Evolutionary conservation across 1,140 invertebrate genomes (phyloP), one percentile per base, ranked within the genome.

Genomic region (Phymorhynchus buccinoides): DNA sequence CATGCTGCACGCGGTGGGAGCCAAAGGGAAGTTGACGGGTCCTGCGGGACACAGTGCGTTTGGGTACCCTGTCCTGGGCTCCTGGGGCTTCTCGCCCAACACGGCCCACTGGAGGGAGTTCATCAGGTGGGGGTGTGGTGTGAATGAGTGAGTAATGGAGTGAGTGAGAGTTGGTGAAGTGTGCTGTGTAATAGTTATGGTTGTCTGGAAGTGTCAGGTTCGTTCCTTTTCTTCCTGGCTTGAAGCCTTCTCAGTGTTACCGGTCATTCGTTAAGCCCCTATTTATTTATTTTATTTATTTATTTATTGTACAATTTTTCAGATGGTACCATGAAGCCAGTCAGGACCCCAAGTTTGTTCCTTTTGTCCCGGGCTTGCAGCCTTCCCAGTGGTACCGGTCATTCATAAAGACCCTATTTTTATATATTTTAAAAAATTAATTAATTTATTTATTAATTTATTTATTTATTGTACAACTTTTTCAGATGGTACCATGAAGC

Each of bases 11-110:
- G 88, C 85, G 1, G 85, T 86, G 4, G 87, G 79, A n/a, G 42
- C 52, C 0, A 87, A 44, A 2, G 37, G 80, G 0, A 56, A 85
- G 0, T 27, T 87, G 37, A 18, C 52, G 9, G 80, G 68, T 4
- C 86, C 88, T 2, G 18, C 48, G 27, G 87, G 77, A 9, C 56
- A 85, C 39, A n/a, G 27, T 3, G 87, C 86, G 22, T 89, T 87
- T 44, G 44, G 87, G 1, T 89, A 89, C 73, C 88, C 88, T 18
- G 86, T 89, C 22, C 78, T 89, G 22, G 89, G 89, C 32, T 87
- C 89, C 3, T 90, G 89, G 88, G 91, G 89, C 22, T 91, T 89
- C 73, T 89, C 89, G n/a, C 91, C 91, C 14, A 87, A 87, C 14
- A 81, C 41, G 35, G 83, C 84, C 14, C 85, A 87, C 14, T 91